phyloP scores from a whole-genome alignment of 2,113 vertebrate genomes.

The Catagonus wagneri region DNA sequence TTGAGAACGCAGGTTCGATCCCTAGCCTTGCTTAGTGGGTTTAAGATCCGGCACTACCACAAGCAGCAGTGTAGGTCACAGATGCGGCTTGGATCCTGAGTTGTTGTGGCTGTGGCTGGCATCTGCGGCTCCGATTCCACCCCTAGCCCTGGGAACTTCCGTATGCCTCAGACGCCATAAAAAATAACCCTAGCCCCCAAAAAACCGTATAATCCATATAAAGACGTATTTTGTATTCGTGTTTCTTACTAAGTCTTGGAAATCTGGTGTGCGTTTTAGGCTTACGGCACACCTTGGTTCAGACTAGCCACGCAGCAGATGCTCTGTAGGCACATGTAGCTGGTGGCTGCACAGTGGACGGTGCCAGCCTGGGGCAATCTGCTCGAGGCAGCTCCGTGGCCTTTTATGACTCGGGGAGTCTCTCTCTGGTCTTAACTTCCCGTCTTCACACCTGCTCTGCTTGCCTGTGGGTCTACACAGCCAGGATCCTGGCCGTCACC shows the following conservation, averaged over 20 bases:
- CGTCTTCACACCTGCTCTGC: background rate
- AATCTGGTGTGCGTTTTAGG: background rate
- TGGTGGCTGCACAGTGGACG: accelerated
- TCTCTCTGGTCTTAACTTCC: background rate
- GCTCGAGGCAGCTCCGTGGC: background rate
- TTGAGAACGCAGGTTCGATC: no score
- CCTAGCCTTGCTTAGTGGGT: no score
- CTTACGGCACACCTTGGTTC: accelerated
- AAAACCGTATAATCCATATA: background rate
- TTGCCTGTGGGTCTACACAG: background rate
- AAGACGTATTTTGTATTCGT: background rate
- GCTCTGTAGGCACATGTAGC: accelerated
- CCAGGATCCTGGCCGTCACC: background rate
- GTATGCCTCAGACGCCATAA: no score
- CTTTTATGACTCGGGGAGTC: background rate
- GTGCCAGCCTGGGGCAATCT: background rate
- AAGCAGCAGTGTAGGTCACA: no score
- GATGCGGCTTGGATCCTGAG: no score
- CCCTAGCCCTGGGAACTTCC: no score
- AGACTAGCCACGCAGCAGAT: accelerated
- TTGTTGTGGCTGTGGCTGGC: no score
- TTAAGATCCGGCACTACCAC: no score
- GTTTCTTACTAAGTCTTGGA: background rate
- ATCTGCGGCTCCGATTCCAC: no score
- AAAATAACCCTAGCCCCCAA: no score